Percentiles rank a stretch among this genome's conserved stretches.
Evolutionary conservation across 2,113 vertebrate species (phyloP).

Genomic region (Sylvia atricapilla): DNA sequence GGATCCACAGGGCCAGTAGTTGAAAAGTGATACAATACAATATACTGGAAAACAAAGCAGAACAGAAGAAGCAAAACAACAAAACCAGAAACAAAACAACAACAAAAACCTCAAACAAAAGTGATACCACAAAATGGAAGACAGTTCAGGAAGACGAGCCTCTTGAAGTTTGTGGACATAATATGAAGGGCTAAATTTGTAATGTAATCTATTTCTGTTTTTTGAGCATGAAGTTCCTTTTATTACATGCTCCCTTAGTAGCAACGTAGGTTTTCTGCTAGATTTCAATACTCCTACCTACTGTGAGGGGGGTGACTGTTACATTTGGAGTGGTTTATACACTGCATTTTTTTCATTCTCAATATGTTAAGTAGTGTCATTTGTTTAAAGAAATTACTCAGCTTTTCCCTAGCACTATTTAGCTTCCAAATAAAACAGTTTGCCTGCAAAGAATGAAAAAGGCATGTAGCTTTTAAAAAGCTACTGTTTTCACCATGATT

Average conservation of each 20-base stretch:
- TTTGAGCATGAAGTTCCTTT: neutral
- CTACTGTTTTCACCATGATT: conserved; percentile 68
- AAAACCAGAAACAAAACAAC: neutral
- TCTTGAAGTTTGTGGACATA: neutral
- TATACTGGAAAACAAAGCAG: neutral
- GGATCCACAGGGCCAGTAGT: conserved; percentile 8
- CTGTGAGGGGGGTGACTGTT: neutral
- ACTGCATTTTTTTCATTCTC: conserved; percentile 53
- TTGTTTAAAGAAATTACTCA: conserved; percentile 43
- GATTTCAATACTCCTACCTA: conserved; percentile 10
- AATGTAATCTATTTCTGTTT: neutral
- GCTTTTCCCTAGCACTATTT: neutral
- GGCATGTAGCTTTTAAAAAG: conserved; percentile 51
- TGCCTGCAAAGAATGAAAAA: conserved; percentile 37
- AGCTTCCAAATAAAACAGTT: conserved; percentile 47
- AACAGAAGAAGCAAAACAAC: neutral
- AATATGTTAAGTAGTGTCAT: conserved; percentile 43
- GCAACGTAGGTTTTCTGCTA: neutral
- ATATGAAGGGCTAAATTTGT: neutral
- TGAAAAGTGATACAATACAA: neutral
- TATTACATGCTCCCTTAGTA: neutral
- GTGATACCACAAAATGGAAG: conserved; percentile 28
- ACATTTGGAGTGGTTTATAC: conserved; percentile 25
- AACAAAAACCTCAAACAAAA: neutral
- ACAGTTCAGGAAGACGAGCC: neutral